These are phyloP conservation scores for Danio jaintianensis DNA, from an alignment of 2,797 vertebrate species.

Conservation along the genomic window DNA sequence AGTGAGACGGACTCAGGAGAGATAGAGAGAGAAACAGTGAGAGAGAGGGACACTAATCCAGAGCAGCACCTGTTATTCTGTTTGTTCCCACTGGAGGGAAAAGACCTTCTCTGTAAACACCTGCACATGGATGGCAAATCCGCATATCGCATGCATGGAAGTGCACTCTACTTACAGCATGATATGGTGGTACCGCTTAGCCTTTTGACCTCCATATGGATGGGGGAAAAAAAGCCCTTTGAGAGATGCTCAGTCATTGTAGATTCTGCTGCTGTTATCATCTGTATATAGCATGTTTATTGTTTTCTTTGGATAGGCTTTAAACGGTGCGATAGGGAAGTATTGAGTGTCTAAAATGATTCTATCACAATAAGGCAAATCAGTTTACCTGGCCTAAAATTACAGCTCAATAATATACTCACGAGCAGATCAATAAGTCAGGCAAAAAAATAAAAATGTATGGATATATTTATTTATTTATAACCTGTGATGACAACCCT, in stretches of 20 bases:
- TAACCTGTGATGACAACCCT: no score
- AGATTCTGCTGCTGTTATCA: background rate
- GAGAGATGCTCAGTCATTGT: background rate
- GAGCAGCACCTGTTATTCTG: slow-evolving; percentile 15
- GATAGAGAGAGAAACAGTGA: slow-evolving; percentile 29
- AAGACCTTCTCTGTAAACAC: slow-evolving; percentile 1
- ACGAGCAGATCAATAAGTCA: no score
- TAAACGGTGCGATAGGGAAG: no score
- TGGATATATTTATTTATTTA: no score
- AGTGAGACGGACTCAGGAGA: slow-evolving; percentile 18
- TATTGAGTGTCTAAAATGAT: no score
- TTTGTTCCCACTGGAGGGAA: slow-evolving; percentile 32
- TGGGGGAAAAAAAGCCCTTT: slow-evolving; percentile 1
- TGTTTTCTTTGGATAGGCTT: no score
- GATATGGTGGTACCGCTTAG: slow-evolving; percentile 4
- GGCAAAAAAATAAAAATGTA: no score
- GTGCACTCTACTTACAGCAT: slow-evolving; percentile 19
- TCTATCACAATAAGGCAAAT: no score
- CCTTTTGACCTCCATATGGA: background rate
- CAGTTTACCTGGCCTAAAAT: no score
- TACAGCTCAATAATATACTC: no score
- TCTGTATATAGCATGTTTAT: background rate
- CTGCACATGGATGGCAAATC: slow-evolving; percentile 29
- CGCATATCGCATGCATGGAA: slow-evolving; percentile 14
- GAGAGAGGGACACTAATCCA: slow-evolving; percentile 33